phyloP scores from a whole-genome alignment of 1,140 invertebrate genomes.

The Drosophila tani region DNA sequence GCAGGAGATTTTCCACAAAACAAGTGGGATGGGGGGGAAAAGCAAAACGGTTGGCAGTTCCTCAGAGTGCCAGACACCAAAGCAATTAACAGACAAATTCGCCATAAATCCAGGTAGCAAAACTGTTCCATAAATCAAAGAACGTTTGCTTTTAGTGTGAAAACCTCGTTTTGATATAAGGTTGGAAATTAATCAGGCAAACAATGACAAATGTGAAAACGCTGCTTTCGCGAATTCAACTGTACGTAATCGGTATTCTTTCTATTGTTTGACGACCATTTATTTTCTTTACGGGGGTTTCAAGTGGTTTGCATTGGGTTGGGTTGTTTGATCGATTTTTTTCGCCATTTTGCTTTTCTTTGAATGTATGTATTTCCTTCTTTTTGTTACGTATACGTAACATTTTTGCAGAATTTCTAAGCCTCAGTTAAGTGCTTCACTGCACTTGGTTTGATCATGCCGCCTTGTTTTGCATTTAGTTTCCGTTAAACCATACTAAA shows the following conservation, averaged over 20 bases:
- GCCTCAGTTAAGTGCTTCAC: conserved; percentile 54
- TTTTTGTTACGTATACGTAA: conserved; percentile 63
- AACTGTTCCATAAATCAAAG: conserved; percentile 36
- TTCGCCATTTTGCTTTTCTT: conserved; percentile 14
- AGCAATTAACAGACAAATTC: conserved; percentile 48
- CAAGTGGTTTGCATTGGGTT: conserved; percentile 21
- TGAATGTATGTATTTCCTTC: conserved; percentile 24
- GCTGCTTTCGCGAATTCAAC: conserved; percentile 52
- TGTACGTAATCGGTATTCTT: conserved; percentile 48
- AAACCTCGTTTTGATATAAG: conserved; percentile 26
- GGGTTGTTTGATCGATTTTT: conserved; percentile 76
- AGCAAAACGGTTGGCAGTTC: conserved; percentile 33
- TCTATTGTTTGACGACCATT: conserved; percentile 19
- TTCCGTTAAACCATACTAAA: conserved; percentile 8
- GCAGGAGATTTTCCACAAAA: conserved; percentile 38
- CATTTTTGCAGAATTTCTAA: conserved; percentile 29
- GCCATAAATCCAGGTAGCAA: conserved; percentile 37
- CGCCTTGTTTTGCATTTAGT: conserved; percentile 3
- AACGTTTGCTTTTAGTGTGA: conserved; percentile 22
- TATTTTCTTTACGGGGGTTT: conserved; percentile 23
- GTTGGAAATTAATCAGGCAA: conserved; percentile 34
- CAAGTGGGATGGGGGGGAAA: background rate
- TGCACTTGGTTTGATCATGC: conserved; percentile 13
- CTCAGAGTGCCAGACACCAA: conserved; percentile 49
- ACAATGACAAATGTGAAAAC: conserved; percentile 48